phyloP scores from a whole-genome alignment of 2,888 invertebrate genomes.

The Drosophila robusta region DNA sequence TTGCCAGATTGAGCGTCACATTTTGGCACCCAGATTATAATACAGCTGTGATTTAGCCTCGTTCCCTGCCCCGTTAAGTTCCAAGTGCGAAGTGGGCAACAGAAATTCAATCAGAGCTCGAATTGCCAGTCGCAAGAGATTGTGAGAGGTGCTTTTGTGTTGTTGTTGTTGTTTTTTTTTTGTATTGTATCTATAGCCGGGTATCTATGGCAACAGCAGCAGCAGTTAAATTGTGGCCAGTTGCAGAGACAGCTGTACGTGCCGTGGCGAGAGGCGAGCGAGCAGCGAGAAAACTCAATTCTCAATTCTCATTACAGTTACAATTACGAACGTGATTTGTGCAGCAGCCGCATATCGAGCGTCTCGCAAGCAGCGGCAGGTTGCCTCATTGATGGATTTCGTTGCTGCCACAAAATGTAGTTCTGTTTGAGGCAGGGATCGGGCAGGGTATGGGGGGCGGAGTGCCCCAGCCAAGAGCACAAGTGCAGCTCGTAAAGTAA shows the following conservation, averaged over 20 bases:
- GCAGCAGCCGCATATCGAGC: slow-evolving; percentile 41
- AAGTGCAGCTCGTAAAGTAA: slow-evolving; percentile 17
- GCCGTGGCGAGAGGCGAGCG: slow-evolving; percentile 28
- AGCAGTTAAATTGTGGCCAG: slow-evolving; percentile 38
- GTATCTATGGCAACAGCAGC: slow-evolving; percentile 13
- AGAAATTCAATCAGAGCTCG: slow-evolving; percentile 21
- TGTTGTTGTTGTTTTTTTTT: too few relatives aligned
- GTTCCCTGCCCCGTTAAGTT: slow-evolving; percentile 1
- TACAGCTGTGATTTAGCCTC: too few relatives aligned
- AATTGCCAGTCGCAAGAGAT: slow-evolving; percentile 16
- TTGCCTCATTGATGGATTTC: slow-evolving; percentile 69
- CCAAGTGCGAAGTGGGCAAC: background rate
- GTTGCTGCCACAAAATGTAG: slow-evolving; percentile 37
- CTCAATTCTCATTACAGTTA: slow-evolving; percentile 67
- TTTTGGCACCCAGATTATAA: slow-evolving; percentile 4
- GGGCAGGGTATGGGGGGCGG: background rate
- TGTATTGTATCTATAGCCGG: slow-evolving; percentile 30
- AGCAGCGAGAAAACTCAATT: slow-evolving; percentile 46
- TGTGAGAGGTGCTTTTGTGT: slow-evolving; percentile 30
- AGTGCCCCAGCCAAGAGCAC: background rate
- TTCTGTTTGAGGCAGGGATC: background rate
- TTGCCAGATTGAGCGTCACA: slow-evolving; percentile 24
- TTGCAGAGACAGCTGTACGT: slow-evolving; percentile 33
- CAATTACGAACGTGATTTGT: slow-evolving; percentile 76
- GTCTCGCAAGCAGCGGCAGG: slow-evolving; percentile 17